Evolutionary conservation across 2,113 vertebrate genomes (phyloP).

Genomic region (Periophthalmodon schlosseri): DNA sequence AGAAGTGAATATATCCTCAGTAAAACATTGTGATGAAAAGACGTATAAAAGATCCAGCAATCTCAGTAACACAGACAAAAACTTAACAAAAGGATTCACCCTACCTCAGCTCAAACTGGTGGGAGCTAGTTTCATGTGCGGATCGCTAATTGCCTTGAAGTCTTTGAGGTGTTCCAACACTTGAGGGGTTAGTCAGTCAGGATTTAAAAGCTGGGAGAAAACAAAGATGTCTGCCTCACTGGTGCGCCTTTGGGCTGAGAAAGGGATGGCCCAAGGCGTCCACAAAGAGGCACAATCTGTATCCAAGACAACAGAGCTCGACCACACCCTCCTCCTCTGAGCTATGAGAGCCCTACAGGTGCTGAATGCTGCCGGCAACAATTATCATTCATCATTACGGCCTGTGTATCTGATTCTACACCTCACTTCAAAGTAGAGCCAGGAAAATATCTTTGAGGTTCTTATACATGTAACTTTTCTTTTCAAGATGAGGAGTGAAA

Average conservation of each 20-base stretch:
- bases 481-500: not conserved
- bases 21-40: too few relatives aligned
- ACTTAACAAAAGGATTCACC: not conserved
- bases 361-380: slow-evolving; percentile 23
- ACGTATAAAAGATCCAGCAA: not conserved
- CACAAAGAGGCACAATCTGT: slow-evolving; percentile 20
- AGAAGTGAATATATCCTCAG: too few relatives aligned
- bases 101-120: not conserved
- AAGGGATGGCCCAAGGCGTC: slow-evolving; percentile 28
- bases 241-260: slow-evolving; percentile 20
- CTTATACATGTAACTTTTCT: not conserved
- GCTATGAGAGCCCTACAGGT: slow-evolving; percentile 25
- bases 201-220: slow-evolving; percentile 11
- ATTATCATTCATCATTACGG: not conserved
- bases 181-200: slow-evolving; percentile 18
- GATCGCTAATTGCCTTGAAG: slow-evolving; percentile 24
- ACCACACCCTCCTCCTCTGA: not conserved
- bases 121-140: slow-evolving; percentile 8
- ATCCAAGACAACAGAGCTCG: slow-evolving; percentile 22
- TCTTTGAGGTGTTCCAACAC: slow-evolving; percentile 15
- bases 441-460: not conserved
- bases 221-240: slow-evolving; percentile 9
- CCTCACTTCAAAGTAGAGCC: not conserved
- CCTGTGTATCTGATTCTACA: not conserved
- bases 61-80: not conserved